Evolutionary conservation across 2,888 invertebrate genomes (phyloP), one percentile per base, ranked within the genome.

Genomic region (Vesta saturnalis): DNA sequence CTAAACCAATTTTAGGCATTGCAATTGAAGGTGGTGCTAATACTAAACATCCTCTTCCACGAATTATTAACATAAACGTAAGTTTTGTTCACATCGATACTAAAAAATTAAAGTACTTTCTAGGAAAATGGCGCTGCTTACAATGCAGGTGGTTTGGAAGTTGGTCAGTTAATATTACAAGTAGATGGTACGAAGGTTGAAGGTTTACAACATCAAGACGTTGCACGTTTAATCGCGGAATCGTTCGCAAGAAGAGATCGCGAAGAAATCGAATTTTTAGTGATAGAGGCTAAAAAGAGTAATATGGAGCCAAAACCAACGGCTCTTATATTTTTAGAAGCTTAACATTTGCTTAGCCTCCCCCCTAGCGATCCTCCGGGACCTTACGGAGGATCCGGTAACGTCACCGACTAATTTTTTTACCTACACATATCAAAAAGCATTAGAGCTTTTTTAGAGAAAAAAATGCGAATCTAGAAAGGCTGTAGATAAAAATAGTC

Each of bases 1-100:
- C 93, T 63, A 96, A 96, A 85, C 94, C 96, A 57, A 95, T 95
- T 80, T 89, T 98, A 78, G 97, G 98, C 75, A 95, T 98, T 80
- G 97, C 97, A 72, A 97, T 98, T 80, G 97, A 97, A 86, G 98
- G 98, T 71, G 98, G 98, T 72, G 94, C 95, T 78, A 96, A 98
- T 85, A 97, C 97, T 54, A 94, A 94, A 81, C 97, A 97, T 85
- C 94, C 95, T 64, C 87, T 97, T 80, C 97, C 97, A 61, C 90
- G 96, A 82, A 96, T 98, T 80, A 97, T 97, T 80, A 96, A 96
- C 85, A 96, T 98, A 82, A 97, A 97, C 85, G 97, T 97, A 85
- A 90, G 92, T 85, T 47, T 14, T 49, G n/a, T n/a, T n/a, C n/a
- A n/a, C n/a, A n/a, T n/a, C n/a, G n/a, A n/a, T n/a, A n/a, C n/a